These are phyloP conservation scores for Halocaridina rubra DNA, from an alignment of 2,888 invertebrate genomes.

Conservation along the genomic window DNA sequence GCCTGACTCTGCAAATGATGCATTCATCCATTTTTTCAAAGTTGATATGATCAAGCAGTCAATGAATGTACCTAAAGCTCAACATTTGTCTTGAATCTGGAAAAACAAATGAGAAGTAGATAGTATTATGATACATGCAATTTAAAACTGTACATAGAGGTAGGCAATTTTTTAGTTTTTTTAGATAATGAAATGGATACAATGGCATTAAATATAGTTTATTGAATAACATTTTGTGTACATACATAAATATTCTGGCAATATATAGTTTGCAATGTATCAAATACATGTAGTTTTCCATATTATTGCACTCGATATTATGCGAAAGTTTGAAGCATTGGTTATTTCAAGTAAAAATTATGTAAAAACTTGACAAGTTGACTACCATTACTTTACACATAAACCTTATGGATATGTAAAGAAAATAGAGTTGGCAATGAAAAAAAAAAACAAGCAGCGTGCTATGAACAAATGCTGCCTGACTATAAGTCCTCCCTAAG, in stretches of 20 bases:
- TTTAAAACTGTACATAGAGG: too few species aligned
- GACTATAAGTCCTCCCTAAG: too few species aligned
- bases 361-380: neutral
- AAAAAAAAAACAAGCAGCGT: neutral
- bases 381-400: neutral
- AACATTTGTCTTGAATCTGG: neutral
- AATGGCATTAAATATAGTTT: neutral
- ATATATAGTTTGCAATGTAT: conserved; percentile 4
- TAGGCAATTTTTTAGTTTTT: too few species aligned
- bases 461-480: conserved; percentile 7
- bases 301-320: neutral
- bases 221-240: neutral
- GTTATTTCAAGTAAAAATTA: neutral
- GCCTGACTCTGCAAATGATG: neutral
- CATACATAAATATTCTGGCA: neutral
- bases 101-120: neutral
- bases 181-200: too few species aligned
- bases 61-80: neutral
- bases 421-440: neutral
- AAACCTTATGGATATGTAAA: neutral
- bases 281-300: neutral
- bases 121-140: neutral
- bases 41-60: neutral
- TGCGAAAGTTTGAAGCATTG: neutral
- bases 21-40: neutral